Evolutionary conservation across 1,140 invertebrate species (phyloP), one percentile per base, ranked within the genome.

Genomic region (Globodera ellingtonae): DNA sequence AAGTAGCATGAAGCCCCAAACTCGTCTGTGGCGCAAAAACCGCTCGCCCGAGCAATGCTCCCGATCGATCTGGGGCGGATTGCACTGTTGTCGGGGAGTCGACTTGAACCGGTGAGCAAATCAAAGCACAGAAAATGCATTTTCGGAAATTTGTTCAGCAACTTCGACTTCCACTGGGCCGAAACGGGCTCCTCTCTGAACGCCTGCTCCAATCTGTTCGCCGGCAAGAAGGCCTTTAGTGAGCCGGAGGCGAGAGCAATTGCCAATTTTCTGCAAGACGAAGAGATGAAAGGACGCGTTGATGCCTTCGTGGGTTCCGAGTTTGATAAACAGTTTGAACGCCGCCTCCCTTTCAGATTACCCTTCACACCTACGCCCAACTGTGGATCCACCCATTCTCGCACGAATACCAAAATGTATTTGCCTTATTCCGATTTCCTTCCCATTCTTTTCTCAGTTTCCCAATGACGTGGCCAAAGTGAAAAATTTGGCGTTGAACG

Each of bases 371-470:
- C 4, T 89, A 89, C 72, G 88, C 88, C 6, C 87, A 89, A 70
- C 84, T 89, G n/a, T 89, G 88, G 88, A 89, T 89, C 75, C 88
- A 89, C 75, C 86, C 87, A 44, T 89, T 84, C 67, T 85, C 88
- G 21, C 87, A 89, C 65, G 80, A 85, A 72, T 77, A 77, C 62
- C 56, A 77, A 35, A 65, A 18, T 18, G 56, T 59, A 59, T 15
- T 59, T 59, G 15, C 15, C 35, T 35, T n/a, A 15, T 59, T 59
- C 15, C 15, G 1, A 13, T 59, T 15, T 18, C 9, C 15, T 15
- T 8, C 10, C 56, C 10, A 59, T 15, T 18, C 9, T 18, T 15
- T 15, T 6, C 56, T 6, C 10, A 24, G 10, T 59, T 24, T n/a
- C 15, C 47, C 35, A 44, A 47, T 74, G 76, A 47, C 62, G 59